Percentiles rank a stretch among this genome's conserved stretches.
Evolutionary conservation across 2,797 vertebrate species (phyloP).

Genomic region (Todus mexicanus): DNA sequence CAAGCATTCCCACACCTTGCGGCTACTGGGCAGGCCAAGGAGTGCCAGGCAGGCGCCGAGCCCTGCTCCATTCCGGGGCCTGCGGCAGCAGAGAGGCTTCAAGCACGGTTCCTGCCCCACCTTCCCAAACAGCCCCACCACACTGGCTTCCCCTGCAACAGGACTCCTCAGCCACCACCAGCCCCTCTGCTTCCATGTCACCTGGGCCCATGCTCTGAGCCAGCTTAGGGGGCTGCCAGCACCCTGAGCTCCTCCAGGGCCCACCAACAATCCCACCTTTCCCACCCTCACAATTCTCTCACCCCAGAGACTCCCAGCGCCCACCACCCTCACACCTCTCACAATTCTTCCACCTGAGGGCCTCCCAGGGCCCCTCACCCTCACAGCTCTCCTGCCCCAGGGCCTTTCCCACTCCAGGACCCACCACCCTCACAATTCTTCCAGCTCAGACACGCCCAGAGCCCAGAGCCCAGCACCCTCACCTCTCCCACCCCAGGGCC

Average conservation of each 20-base stretch:
- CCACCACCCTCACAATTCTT: background rate
- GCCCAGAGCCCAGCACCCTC: background rate
- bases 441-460: accelerated
- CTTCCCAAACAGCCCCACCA: too few relatives aligned
- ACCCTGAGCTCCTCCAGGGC: background rate
- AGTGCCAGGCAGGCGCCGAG: background rate
- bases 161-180: background rate
- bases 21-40: background rate
- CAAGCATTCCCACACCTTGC: background rate
- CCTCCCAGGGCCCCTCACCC: background rate
- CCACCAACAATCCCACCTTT: too few relatives aligned
- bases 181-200: background rate
- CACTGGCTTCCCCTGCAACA: background rate
- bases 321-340: background rate
- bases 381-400: too few relatives aligned
- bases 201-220: background rate
- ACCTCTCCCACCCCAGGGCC: background rate
- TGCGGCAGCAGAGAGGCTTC: background rate
- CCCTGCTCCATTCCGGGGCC: background rate
- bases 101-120: background rate
- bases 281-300: background rate
- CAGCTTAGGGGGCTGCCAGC: background rate
- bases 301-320: background rate
- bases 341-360: background rate
- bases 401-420: too few relatives aligned